Evolutionary conservation across 2,888 invertebrate genomes (phyloP), one percentile per base, ranked within the genome.

Genomic region (Girardia tigrina): DNA sequence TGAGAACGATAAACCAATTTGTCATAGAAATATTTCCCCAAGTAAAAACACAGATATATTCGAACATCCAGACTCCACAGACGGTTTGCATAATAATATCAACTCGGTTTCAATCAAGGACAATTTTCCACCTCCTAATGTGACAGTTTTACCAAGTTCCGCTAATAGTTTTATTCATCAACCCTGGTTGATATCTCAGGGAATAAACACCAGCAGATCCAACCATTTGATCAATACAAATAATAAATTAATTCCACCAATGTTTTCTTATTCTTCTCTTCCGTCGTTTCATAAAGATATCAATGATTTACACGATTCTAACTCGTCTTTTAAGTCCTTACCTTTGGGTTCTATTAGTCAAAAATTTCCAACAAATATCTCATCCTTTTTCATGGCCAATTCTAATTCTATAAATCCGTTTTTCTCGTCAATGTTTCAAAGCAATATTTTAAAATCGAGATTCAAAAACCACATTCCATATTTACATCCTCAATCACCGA

Each of bases 131-230:
- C 56, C 56, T 8, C 56, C 56, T 56, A 56, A 56, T 16, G 56
- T 56, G 23, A 56, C 56, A 8, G 56, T 56, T 8, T 16, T 56
- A 56, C 71, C 71, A 71, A 27, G 29, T 29, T 28, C 73, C 42
- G 73, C 29, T 42, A 23, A 28, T 8, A 72, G 20, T 29, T 72
- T 72, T 26, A 28, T 72, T 26, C 73, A 72, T 26, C 73, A 72
- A 26, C 73, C 73, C 2, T 72, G 73, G 73, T 23, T 72, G 2
- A 26, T 72, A 14, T 72, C 73, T 20, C 56, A n/a, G n/a, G 56
- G 56, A 20, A 20, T 56, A n/a, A 56, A 56, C n/a, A 56, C 56
- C 2, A 56, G 56, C 23, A n/a, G 56, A 8, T 56, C 56, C n/a
- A 56, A 56, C 23, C 56, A 56, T 56, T 56, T 56, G 23, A 56